These are phyloP conservation scores for Podilymbus podiceps DNA, from an alignment of 2,113 vertebrate genomes.

Conservation along the genomic window DNA sequence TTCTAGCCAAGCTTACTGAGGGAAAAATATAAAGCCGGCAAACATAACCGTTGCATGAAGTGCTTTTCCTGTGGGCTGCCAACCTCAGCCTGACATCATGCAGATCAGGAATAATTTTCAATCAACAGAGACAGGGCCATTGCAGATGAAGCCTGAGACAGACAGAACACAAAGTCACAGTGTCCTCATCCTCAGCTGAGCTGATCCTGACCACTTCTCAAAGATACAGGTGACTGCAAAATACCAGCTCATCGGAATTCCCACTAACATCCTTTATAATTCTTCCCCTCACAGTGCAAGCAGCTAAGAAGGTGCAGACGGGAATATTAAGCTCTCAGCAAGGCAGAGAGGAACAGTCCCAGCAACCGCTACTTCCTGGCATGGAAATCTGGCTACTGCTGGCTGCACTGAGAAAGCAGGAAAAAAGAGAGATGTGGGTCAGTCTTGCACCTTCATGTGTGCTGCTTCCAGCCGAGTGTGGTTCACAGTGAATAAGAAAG, in stretches of 20 bases:
- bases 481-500: background rate
- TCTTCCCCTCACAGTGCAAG: background rate
- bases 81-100: background rate
- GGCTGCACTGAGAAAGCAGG: background rate
- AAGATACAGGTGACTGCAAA: background rate
- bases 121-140: background rate
- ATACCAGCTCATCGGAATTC: background rate
- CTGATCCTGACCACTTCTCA: background rate
- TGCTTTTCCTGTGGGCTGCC: background rate
- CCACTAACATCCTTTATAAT: background rate
- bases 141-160: background rate
- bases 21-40: background rate
- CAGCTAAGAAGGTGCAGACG: background rate
- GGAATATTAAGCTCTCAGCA: background rate
- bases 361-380: background rate
- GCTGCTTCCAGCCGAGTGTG: background rate
- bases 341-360: background rate
- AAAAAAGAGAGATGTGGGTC: background rate
- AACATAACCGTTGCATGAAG: background rate
- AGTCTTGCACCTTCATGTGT: background rate
- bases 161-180: background rate
- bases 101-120: constrained; percentile 11
- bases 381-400: background rate
- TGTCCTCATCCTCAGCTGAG: background rate
- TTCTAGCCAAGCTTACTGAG: background rate